These are phyloP conservation scores for Ciconia stormi DNA, from an alignment of 2,113 vertebrate genomes.

Conservation along the genomic window DNA sequence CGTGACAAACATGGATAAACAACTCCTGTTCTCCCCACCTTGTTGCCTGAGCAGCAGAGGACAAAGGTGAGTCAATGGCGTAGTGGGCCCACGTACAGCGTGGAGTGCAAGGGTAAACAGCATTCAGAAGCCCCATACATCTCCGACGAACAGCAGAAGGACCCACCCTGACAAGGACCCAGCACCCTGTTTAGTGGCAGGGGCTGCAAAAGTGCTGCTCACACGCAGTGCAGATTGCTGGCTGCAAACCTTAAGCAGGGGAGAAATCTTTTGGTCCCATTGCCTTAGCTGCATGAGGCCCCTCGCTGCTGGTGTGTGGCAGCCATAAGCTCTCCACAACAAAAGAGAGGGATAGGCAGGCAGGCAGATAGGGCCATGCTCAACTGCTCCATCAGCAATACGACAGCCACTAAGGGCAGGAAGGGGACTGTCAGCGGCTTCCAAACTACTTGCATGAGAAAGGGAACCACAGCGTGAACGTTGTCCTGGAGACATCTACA, in stretches of 20 bases:
- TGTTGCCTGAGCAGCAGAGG: not conserved
- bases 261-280: not conserved
- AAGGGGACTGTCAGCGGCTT: not conserved
- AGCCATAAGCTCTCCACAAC: not conserved
- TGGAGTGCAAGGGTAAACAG: not conserved
- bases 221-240: not conserved
- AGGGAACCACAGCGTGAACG: not conserved
- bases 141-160: not conserved
- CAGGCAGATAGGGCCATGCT: not conserved
- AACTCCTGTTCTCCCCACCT: not conserved
- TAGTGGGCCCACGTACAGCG: not conserved
- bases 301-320: not conserved
- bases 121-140: not conserved
- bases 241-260: not conserved
- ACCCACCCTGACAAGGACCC: not conserved
- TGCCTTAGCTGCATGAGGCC: not conserved
- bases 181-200: not conserved
- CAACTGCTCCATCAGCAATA: not conserved
- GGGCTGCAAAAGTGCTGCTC: not conserved
- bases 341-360: not conserved
- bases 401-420: not conserved
- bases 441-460: not conserved
- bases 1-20: not conserved
- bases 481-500: not conserved
- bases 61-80: accelerated